phyloP scores from a whole-genome alignment of 1,140 invertebrate species.

The Monochamus saltuarius region DNA sequence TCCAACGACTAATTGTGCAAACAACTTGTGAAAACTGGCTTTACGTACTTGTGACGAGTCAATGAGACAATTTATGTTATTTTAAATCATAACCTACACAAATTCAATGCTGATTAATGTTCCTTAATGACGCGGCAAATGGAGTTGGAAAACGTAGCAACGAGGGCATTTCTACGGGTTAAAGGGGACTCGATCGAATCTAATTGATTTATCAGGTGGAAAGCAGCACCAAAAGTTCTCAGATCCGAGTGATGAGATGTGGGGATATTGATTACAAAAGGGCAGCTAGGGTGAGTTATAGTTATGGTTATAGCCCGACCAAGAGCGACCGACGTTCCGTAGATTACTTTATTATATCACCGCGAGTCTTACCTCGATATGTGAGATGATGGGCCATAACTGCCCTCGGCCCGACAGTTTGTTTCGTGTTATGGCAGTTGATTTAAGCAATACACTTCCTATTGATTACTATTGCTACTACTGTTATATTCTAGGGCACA shows the following conservation, averaged over 20 bases:
- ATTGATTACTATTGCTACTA: constrained; percentile 44
- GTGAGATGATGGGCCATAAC: constrained; percentile 49
- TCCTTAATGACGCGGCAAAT: too few species aligned
- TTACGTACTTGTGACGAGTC: too few species aligned
- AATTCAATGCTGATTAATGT: too few species aligned
- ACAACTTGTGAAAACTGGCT: too few species aligned
- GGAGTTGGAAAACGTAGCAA: too few species aligned
- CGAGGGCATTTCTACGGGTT: too few species aligned
- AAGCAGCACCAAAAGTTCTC: constrained; percentile 18
- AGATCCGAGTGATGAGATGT: constrained; percentile 19
- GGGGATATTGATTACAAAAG: constrained; percentile 20
- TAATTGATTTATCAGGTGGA: constrained; percentile 22
- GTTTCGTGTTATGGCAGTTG: constrained; percentile 48
- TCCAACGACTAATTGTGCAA: too few species aligned
- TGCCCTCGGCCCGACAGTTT: constrained; percentile 45
- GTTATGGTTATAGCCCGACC: constrained; percentile 48
- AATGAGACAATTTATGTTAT: too few species aligned
- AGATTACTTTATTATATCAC: constrained; percentile 52
- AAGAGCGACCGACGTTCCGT: constrained; percentile 43
- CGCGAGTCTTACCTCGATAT: constrained; percentile 47
- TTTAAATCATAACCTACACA: too few species aligned
- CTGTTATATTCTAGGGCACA: constrained; percentile 27
- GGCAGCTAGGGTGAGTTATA: constrained; percentile 47
- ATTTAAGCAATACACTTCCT: constrained; percentile 47
- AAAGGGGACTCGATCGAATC: neutral